Evolutionary conservation across 2,888 invertebrate genomes (phyloP).

Genomic region (Caenorhabditis panamensis): DNA sequence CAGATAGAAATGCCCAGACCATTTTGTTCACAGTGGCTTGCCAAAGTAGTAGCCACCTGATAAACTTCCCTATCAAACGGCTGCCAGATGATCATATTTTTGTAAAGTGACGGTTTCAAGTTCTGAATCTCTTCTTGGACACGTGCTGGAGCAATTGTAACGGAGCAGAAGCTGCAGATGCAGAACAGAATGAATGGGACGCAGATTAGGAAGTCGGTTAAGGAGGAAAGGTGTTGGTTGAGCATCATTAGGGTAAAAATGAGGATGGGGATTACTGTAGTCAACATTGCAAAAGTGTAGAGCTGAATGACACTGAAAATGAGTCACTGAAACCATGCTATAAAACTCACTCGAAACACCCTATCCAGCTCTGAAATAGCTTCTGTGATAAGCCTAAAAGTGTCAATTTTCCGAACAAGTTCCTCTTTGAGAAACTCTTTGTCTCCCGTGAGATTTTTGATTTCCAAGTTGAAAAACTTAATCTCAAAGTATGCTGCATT

Average conservation of each 20-base stretch:
- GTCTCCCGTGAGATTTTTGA: constrained; percentile 48
- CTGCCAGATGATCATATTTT: constrained; percentile 63
- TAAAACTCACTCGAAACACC: constrained; percentile 45
- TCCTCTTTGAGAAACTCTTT: constrained; percentile 30
- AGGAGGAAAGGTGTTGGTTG: constrained; percentile 54
- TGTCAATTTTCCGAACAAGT: constrained; percentile 47
- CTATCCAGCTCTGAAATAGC: constrained; percentile 54
- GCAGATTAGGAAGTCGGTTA: constrained; percentile 60
- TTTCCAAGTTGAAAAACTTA: constrained; percentile 47
- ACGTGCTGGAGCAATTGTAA: constrained; percentile 63
- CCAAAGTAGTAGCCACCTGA: constrained; percentile 60
- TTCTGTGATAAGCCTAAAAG: constrained; percentile 55
- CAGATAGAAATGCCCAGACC: constrained; percentile 64
- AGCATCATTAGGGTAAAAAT: constrained; percentile 64
- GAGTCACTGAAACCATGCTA: too few species aligned
- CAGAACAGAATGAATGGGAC: constrained; percentile 60
- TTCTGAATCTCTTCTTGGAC: constrained; percentile 82
- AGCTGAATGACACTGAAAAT: constrained; percentile 40
- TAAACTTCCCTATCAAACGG: constrained; percentile 63
- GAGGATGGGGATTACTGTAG: constrained; percentile 44
- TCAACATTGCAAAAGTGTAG: constrained; percentile 61
- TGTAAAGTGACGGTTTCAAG: constrained; percentile 61
- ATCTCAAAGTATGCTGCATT: constrained; percentile 62
- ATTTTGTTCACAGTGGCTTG: constrained; percentile 61
- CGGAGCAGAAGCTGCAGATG: constrained; percentile 59